Conservation (phyloP, 2,888 invertebrate species). For the Drosophila lacicola region DNA sequence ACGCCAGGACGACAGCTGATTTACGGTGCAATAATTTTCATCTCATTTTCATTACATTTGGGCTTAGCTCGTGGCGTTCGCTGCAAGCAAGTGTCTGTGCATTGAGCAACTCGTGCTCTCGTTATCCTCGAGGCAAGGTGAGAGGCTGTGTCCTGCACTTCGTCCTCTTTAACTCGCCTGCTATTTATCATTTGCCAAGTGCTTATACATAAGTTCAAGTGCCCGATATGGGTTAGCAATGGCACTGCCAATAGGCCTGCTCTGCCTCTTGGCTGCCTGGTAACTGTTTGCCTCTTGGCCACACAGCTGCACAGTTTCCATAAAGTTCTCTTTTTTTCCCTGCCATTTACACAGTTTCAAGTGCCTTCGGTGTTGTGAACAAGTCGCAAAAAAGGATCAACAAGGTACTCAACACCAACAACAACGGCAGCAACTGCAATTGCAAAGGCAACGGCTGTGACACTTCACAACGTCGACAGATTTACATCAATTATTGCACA, state of each 20-base stretch:
- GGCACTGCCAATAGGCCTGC: slow-evolving; percentile 42
- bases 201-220: slow-evolving; percentile 48
- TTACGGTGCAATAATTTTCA: slow-evolving; percentile 80
- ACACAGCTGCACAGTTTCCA: slow-evolving; percentile 58
- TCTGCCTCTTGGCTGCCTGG: slow-evolving; percentile 4
- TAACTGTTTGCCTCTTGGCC: not conserved
- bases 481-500: slow-evolving; percentile 75
- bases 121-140: slow-evolving; percentile 36
- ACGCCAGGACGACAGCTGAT: slow-evolving; percentile 49
- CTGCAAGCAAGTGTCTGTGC: slow-evolving; percentile 8
- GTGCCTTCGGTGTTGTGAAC: slow-evolving; percentile 59
- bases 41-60: slow-evolving; percentile 80
- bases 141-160: slow-evolving; percentile 16
- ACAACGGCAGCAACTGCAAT: slow-evolving; percentile 19
- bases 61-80: slow-evolving; percentile 49
- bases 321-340: slow-evolving; percentile 5
- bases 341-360: slow-evolving; percentile 27
- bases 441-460: slow-evolving; percentile 56
- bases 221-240: slow-evolving; percentile 21
- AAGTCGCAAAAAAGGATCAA: slow-evolving; percentile 63
- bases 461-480: slow-evolving; percentile 66
- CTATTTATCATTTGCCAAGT: slow-evolving; percentile 69
- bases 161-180: slow-evolving; percentile 29
- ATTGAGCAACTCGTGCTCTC: not conserved
- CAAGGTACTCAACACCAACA: slow-evolving; percentile 55